Evolutionary conservation across 1,140 invertebrate species (phyloP).

Genomic region (Batillaria attramentaria): DNA sequence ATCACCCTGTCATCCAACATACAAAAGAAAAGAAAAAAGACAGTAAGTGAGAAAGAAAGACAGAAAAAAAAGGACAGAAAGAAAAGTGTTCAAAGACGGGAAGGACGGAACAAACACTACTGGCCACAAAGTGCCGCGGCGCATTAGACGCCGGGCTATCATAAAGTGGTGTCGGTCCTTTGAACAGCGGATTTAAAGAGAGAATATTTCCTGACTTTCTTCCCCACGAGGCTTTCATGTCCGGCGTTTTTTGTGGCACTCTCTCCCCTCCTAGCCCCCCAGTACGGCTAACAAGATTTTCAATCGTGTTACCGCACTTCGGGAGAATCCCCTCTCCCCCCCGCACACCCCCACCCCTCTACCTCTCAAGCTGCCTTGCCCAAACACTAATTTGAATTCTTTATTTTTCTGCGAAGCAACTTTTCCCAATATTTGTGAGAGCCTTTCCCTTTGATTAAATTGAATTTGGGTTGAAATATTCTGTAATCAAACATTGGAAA

Average conservation of each 20-base stretch:
- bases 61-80: too few species aligned
- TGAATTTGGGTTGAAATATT: conserved; percentile 35
- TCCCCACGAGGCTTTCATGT: background rate
- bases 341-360: too few species aligned
- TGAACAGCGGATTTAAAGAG: background rate
- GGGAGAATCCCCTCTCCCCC: conserved; percentile 8
- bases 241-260: background rate
- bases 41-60: too few species aligned
- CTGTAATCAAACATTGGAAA: conserved; percentile 34
- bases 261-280: background rate
- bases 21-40: too few species aligned
- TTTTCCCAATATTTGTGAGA: conserved; percentile 35
- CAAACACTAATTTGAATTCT: conserved; percentile 27
- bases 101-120: too few species aligned
- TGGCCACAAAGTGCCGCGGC: too few species aligned
- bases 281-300: conserved; percentile 4
- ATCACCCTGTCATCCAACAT: too few species aligned
- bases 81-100: too few species aligned
- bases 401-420: conserved; percentile 8
- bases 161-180: background rate
- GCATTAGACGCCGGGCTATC: background rate
- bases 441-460: conserved; percentile 33
- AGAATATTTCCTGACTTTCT: background rate
- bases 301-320: conserved; percentile 14
- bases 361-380: conserved; percentile 3